These are phyloP conservation scores for Acheta domesticus DNA, from an alignment of 2,888 invertebrate species.

Conservation along the genomic window DNA sequence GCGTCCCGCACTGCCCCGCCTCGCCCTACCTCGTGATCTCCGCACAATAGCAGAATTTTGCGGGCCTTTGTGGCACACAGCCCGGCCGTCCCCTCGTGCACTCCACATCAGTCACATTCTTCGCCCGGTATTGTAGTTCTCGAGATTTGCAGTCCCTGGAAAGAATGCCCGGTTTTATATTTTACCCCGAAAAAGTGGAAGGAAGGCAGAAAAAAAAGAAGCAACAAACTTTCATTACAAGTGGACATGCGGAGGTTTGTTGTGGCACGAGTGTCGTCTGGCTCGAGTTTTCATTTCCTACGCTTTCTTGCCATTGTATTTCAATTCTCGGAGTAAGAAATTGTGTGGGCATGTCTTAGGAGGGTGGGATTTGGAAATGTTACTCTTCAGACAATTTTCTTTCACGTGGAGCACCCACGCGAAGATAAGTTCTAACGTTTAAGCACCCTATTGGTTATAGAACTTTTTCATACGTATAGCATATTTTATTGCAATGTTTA, in stretches of 20 bases:
- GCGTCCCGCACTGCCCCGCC: background rate
- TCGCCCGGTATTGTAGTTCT: background rate
- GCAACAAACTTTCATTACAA: constrained; percentile 18
- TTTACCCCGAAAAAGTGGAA: background rate
- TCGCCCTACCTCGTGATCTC: background rate
- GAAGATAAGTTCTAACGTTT: no score
- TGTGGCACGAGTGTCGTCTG: no score
- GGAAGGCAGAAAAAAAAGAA: background rate
- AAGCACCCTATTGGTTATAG: no score
- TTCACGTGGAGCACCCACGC: no score
- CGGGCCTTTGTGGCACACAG: background rate
- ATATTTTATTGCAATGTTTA: no score
- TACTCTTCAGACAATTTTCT: no score
- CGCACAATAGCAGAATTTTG: constrained; percentile 1
- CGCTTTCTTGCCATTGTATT: background rate
- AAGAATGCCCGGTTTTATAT: constrained; percentile 18
- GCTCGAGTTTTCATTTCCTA: background rate
- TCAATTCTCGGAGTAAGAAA: background rate
- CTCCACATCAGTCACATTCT: constrained; percentile 18
- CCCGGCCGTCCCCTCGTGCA: background rate
- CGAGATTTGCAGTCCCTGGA: constrained; percentile 1
- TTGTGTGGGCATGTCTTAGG: no score
- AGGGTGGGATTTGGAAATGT: no score
- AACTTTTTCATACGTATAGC: no score
- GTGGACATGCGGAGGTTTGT: background rate